A percentile compares a stretch with the other conserved stretches of the same genome.
phyloP scores from a whole-genome alignment of 1,140 invertebrate species.

The Paramacrobiotus metropolitanus region DNA sequence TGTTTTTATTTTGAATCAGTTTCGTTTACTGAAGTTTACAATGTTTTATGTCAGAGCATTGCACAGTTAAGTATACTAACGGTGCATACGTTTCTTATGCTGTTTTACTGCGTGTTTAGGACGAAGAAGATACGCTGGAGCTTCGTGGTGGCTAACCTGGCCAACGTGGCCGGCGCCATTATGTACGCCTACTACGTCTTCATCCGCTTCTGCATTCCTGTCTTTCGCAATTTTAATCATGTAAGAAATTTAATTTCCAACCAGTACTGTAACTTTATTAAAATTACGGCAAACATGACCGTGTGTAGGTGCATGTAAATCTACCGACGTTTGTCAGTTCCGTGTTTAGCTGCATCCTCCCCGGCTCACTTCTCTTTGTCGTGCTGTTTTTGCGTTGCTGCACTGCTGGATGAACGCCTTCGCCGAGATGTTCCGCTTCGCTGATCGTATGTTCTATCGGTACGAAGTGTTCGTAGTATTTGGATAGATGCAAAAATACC shows the following conservation, averaged over 20 bases:
- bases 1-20: too few relatives aligned
- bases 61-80: too few relatives aligned
- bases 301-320: slow-evolving; percentile 30
- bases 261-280: not conserved
- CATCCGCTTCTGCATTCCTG: slow-evolving; percentile 42
- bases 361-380: slow-evolving; percentile 43
- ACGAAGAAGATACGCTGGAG: slow-evolving; percentile 44
- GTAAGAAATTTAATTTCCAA: slow-evolving; percentile 14
- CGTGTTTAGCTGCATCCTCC: slow-evolving; percentile 45
- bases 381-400: slow-evolving; percentile 52
- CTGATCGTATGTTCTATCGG: slow-evolving; percentile 57
- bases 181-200: slow-evolving; percentile 54
- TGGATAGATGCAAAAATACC: not conserved
- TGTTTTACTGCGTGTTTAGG: slow-evolving; percentile 25
- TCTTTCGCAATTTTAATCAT: slow-evolving; percentile 41
- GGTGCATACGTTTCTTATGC: not conserved
- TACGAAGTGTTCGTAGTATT: slow-evolving; percentile 2
- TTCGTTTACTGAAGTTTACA: too few relatives aligned
- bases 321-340: slow-evolving; percentile 32
- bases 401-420: slow-evolving; percentile 70
- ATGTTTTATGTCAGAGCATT: too few relatives aligned
- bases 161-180: slow-evolving; percentile 47
- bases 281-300: too few relatives aligned
- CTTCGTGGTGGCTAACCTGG: slow-evolving; percentile 38
- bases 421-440: slow-evolving; percentile 61